Conservation (phyloP, 2,888 invertebrate genomes). For the Gasteruption jaculator region DNA sequence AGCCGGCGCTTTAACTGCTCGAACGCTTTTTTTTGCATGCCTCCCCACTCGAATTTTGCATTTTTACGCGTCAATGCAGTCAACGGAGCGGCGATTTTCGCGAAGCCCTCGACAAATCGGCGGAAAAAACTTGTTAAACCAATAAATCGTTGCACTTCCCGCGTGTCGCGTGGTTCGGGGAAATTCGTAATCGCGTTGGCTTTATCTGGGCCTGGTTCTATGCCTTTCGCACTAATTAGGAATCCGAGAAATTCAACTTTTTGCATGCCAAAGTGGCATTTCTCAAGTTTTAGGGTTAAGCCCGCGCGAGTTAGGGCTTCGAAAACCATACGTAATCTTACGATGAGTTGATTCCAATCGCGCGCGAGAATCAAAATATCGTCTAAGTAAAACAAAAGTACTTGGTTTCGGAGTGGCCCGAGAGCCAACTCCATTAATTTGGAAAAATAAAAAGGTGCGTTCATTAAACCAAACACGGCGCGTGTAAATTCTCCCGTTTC, state of each 20-base stretch:
- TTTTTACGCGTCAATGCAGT: slow-evolving; percentile 5
- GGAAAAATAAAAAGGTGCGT: slow-evolving; percentile 32
- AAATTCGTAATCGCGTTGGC: slow-evolving; percentile 6
- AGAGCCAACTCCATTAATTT: slow-evolving; percentile 21
- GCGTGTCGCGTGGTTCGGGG: slow-evolving; percentile 16
- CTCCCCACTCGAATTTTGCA: neutral
- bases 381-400: slow-evolving; percentile 16
- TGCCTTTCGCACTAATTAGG: slow-evolving; percentile 7
- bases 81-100: slow-evolving; percentile 12
- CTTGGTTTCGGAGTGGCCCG: slow-evolving; percentile 10
- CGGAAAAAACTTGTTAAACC: slow-evolving; percentile 19
- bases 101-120: slow-evolving; percentile 14
- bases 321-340: neutral
- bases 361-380: slow-evolving; percentile 12
- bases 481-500: slow-evolving; percentile 29
- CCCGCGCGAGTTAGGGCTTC: slow-evolving; percentile 12
- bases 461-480: slow-evolving; percentile 33
- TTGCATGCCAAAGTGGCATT: slow-evolving; percentile 12
- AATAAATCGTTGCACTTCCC: slow-evolving; percentile 20
- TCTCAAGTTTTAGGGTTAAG: slow-evolving; percentile 3
- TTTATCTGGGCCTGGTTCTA: slow-evolving; percentile 10
- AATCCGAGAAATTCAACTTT: slow-evolving; percentile 13
- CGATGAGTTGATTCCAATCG: slow-evolving; percentile 8
- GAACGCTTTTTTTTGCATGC: slow-evolving; percentile 7
- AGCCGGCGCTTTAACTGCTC: slow-evolving; percentile 8